Base-by-base conservation (phyloP, 2,797 vertebrate species). In the Gymnodraco acuticeps region DNA sequence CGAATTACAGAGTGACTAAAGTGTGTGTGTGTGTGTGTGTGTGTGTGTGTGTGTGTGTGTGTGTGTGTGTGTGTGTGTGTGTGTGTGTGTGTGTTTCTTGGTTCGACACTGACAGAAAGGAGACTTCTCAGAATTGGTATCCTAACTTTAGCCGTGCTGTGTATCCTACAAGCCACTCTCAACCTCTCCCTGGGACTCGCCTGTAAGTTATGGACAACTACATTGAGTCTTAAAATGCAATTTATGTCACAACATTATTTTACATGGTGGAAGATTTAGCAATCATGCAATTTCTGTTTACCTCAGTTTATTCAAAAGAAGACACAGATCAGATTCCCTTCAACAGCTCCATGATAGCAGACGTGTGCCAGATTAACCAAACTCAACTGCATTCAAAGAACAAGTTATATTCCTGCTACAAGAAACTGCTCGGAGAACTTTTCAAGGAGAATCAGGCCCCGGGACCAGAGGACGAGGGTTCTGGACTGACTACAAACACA, bases 111-210 rank as follows among this genome's bases (percentile, higher is more conserved):
- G 2, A 46, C 78, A 83, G 73, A 55, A 3, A 75, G 64, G 73
- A 78, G 53, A 78, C 77, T 85, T 31, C 15, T 90, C 70, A 64
- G 52, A 51, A 33, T 78, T 5, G 77, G 56, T 10, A 19, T 74
- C 46, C 2, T 83, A 55, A 80, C 45, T 41, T 61, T 89, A 16
- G 87, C 52, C n/a, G 16, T 74, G 19, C 3, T 92, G 33, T 89
- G 83, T 2, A 41, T 89, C 42, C 9, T 79, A 43, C 87, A 90
- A 62, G 86, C 67, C 6, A 13, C 20, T 52, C 83, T 90, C 31
- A 87, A 89, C n/a, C 20, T 89, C 59, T 78, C 87, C 42, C 66
- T 92, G 15, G 59, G 23, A 10, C 50, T 87, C 47, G 41, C 58
- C 20, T 31, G 90, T 90, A 80, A 92, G 86, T 87, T 73, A 10